These are phyloP conservation scores for Phrynocephalus vlangalii DNA, from an alignment of 2,797 vertebrate genomes.

Conservation along the genomic window DNA sequence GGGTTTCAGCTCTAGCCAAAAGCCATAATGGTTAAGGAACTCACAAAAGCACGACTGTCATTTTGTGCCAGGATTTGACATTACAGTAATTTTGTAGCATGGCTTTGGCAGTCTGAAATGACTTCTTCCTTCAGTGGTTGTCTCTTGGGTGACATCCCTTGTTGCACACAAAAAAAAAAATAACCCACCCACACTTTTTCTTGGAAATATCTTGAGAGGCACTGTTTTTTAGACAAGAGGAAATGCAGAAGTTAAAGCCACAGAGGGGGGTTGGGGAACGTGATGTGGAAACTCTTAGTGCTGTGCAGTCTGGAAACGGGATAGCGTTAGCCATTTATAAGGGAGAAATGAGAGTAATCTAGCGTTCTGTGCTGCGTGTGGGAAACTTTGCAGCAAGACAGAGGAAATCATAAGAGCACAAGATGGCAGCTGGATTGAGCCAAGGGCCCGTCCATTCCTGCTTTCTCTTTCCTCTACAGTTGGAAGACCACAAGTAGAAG, in stretches of 20 bases:
- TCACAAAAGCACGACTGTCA: too few species aligned
- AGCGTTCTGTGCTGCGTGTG: not conserved
- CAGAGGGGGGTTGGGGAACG: conserved; percentile 26
- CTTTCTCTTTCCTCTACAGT: too few species aligned
- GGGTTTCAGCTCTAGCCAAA: not conserved
- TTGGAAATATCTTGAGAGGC: not conserved
- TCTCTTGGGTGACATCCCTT: not conserved
- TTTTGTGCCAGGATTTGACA: not conserved
- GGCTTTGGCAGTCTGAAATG: not conserved
- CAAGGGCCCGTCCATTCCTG: not conserved
- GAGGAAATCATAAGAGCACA: not conserved
- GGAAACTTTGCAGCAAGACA: not conserved
- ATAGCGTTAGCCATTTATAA: not conserved
- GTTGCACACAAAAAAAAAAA: not conserved
- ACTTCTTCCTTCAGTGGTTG: too few species aligned
- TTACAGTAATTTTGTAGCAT: not conserved
- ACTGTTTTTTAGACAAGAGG: conserved; percentile 14
- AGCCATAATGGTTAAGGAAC: not conserved
- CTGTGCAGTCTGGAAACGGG: not conserved
- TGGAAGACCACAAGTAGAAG: too few species aligned
- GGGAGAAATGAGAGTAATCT: not conserved
- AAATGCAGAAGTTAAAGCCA: conserved; percentile 67
- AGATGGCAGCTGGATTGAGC: not conserved
- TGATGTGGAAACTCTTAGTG: conserved; percentile 26
- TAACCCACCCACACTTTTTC: not conserved